Base-by-base conservation (phyloP, 1,140 invertebrate genomes). In the Hormaphis cornu region DNA sequence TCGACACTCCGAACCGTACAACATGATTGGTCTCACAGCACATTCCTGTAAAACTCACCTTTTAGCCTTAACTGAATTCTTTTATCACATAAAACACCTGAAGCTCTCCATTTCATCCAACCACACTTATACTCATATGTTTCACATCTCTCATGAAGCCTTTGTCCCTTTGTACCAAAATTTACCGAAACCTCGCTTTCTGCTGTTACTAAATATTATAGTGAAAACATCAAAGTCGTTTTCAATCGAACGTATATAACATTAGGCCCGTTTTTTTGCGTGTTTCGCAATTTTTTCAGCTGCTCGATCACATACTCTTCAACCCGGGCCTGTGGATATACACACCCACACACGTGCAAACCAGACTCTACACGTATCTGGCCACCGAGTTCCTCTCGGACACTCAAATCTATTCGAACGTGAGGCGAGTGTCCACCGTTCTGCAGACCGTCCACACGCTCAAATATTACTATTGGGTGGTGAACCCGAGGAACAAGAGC, bases 391-490 rank as follows among this genome's bases (percentile, higher is more conserved):
- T 98, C 81, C 84, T 99, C 72, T 91, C 91, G 70, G 94, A 98
- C 80, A 95, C 93, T 1, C 93, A 97, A 79, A 97, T 98, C 74
- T 98, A 97, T 81, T 94, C 90, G 72, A 97, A 96, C 79, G 95
- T 99, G 20, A 83, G 97, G 42, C 83, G 96, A 59, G 94, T 98
- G 48, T 95, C 93, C 74, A 98, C 96, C 1, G 95, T 99, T 0
- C 82, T 99, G 9, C 95, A 99, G 81, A 97, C 95, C 0, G 93
- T 99, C 72, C 95, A 99, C 77, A 95, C 97, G 0, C 82, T 99
- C 33, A 99, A 99, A 81, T 97, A 95, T 77, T 99, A 98, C 80
- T 99, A 99, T 78, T 99, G 96, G 95, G 91, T 99, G 16, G 89
- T 92, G 3, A 97, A 95, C 84, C 96, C 96, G 1, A 83, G 90